phyloP scores from a whole-genome alignment of 2,888 invertebrate genomes.

The Apamea epomidion region DNA sequence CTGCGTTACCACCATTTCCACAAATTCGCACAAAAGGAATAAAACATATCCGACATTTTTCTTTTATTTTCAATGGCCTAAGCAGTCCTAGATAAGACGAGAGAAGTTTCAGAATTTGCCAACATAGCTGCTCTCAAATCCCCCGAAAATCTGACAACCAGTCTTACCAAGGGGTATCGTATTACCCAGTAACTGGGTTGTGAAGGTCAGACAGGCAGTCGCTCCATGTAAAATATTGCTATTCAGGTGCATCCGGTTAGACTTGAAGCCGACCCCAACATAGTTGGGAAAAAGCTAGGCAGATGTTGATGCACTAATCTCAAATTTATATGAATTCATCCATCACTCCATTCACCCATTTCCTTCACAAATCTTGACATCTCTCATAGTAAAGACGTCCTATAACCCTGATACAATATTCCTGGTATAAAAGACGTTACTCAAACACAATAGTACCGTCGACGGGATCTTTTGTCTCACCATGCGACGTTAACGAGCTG shows the following conservation, averaged over 20 bases:
- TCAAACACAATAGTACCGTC: slow-evolving; percentile 42
- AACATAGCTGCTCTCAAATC: not conserved
- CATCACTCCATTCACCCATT: not conserved
- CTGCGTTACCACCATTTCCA: not conserved
- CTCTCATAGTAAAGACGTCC: slow-evolving; percentile 6
- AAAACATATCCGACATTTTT: not conserved
- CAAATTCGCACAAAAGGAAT: not conserved
- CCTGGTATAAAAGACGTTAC: slow-evolving; percentile 47
- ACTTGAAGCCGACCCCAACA: too few relatives aligned
- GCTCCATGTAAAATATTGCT: too few relatives aligned
- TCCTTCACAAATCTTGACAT: slow-evolving; percentile 2
- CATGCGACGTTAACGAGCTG: slow-evolving; percentile 58
- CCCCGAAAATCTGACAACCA: too few relatives aligned
- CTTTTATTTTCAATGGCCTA: not conserved
- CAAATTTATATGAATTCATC: not conserved
- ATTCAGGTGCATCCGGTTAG: too few relatives aligned
- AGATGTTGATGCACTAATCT: not conserved
- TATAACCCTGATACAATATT: slow-evolving; percentile 50
- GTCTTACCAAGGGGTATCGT: too few relatives aligned
- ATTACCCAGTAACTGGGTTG: too few relatives aligned
- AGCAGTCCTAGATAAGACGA: not conserved
- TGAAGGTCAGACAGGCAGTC: too few relatives aligned
- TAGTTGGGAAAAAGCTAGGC: too few relatives aligned
- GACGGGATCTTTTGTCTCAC: slow-evolving; percentile 59
- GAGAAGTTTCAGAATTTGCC: not conserved